Evolutionary conservation across 2,888 invertebrate genomes (phyloP).

Genomic region (Drosophila emarginata): DNA sequence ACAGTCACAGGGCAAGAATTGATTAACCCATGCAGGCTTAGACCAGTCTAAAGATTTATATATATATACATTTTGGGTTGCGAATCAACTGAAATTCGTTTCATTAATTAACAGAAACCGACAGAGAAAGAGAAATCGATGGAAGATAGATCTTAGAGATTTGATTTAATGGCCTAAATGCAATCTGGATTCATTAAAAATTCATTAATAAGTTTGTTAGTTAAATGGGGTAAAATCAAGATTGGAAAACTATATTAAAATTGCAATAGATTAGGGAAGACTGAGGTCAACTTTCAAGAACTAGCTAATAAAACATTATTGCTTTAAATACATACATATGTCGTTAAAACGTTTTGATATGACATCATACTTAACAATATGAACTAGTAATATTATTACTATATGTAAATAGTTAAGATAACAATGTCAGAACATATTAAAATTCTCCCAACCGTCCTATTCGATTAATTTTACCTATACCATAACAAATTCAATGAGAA

Average conservation of each 20-base stretch:
- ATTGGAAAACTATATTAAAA: no score
- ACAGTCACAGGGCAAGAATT: background rate
- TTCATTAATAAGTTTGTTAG: background rate
- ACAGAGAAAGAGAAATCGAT: background rate
- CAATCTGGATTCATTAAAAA: background rate
- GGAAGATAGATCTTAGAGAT: background rate
- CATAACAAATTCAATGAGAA: background rate
- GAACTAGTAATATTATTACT: background rate
- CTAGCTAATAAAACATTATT: background rate
- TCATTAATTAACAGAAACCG: background rate
- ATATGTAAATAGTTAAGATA: background rate
- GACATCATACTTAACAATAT: background rate
- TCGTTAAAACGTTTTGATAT: background rate
- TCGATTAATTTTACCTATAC: slow-evolving; percentile 33
- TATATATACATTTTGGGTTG: slow-evolving; percentile 3
- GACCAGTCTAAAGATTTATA: slow-evolving; percentile 12
- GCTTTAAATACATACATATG: no score
- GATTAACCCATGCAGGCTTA: slow-evolving; percentile 18
- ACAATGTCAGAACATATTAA: background rate
- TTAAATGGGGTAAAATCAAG: no score
- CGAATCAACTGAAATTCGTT: background rate
- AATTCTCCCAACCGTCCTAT: background rate
- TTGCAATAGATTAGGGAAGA: background rate
- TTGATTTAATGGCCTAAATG: background rate
- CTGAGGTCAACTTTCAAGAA: background rate